Conservation (phyloP, 1,140 invertebrate genomes). For the Drosophila repleta region DNA sequence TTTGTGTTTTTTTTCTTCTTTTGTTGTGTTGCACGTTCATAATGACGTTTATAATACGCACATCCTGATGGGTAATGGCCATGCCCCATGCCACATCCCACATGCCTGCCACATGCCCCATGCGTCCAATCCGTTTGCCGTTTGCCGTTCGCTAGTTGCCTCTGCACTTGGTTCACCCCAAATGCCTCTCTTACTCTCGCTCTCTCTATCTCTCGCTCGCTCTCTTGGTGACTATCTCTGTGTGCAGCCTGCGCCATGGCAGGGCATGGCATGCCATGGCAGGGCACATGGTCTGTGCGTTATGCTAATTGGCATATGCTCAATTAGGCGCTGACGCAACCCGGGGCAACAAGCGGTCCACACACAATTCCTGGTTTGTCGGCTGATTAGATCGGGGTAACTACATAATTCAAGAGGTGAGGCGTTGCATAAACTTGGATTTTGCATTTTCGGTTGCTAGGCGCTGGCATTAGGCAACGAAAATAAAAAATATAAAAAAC, state of each 20-base stretch:
- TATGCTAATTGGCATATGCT: constrained; percentile 81
- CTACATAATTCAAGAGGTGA: constrained; percentile 58
- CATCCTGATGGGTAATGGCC: constrained; percentile 29
- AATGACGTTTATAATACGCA: constrained; percentile 50
- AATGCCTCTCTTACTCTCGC: not conserved
- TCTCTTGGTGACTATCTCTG: not conserved
- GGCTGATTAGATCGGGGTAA: constrained; percentile 77
- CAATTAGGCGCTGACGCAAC: constrained; percentile 72
- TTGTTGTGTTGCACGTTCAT: constrained; percentile 33
- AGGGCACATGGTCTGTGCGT: constrained; percentile 13
- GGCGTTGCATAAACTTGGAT: constrained; percentile 38
- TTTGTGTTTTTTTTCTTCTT: no score
- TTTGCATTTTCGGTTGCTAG: constrained; percentile 55
- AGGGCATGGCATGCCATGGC: no score
- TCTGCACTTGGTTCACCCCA: not conserved
- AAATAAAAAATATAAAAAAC: not conserved
- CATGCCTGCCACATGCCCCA: not conserved
- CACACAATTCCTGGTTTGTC: constrained; percentile 42
- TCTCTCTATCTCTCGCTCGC: not conserved
- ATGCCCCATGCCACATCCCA: not conserved
- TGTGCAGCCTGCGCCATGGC: not conserved
- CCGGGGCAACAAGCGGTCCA: constrained; percentile 45
- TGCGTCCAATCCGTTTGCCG: not conserved
- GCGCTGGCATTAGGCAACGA: constrained; percentile 55
- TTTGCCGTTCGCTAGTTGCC: constrained; percentile 3